phyloP scores from a whole-genome alignment of 1,140 invertebrate genomes.

The Procambarus clarkii region DNA sequence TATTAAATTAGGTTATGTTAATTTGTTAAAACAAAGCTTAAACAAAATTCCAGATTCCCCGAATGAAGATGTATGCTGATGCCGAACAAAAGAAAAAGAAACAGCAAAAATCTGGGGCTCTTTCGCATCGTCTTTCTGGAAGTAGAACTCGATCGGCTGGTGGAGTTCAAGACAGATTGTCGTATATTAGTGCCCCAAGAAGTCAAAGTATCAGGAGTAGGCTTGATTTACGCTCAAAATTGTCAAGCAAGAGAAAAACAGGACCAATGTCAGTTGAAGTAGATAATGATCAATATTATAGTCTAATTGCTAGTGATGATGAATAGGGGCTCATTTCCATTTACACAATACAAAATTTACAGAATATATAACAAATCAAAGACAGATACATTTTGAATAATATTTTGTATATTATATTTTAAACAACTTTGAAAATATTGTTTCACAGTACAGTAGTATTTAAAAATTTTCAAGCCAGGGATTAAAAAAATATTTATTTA shows the following conservation, averaged over 20 bases:
- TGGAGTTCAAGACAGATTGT: not conserved
- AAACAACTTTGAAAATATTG: not conserved
- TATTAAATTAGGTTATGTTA: no score
- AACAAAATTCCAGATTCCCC: conserved; percentile 31
- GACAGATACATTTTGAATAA: not conserved
- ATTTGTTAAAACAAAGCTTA: no score
- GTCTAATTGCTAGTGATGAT: conserved; percentile 3
- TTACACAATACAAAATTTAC: not conserved
- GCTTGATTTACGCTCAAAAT: not conserved
- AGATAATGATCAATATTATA: conserved; percentile 7
- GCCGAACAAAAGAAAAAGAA: conserved; percentile 66
- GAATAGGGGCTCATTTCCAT: not conserved
- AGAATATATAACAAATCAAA: not conserved
- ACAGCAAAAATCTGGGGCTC: conserved; percentile 5
- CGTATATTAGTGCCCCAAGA: not conserved
- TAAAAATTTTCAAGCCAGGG: not conserved
- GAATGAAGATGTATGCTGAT: conserved; percentile 70
- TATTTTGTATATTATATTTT: not conserved
- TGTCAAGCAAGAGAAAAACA: not conserved
- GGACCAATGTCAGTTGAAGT: conserved; percentile 14
- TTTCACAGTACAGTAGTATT: not conserved
- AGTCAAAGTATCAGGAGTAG: not conserved
- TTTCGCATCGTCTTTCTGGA: not conserved
- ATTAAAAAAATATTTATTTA: not conserved
- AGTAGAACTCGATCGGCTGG: not conserved